Evolutionary conservation across 2,888 invertebrate species (phyloP), one percentile per base, ranked within the genome.

Genomic region (Drosophila seclusa): DNA sequence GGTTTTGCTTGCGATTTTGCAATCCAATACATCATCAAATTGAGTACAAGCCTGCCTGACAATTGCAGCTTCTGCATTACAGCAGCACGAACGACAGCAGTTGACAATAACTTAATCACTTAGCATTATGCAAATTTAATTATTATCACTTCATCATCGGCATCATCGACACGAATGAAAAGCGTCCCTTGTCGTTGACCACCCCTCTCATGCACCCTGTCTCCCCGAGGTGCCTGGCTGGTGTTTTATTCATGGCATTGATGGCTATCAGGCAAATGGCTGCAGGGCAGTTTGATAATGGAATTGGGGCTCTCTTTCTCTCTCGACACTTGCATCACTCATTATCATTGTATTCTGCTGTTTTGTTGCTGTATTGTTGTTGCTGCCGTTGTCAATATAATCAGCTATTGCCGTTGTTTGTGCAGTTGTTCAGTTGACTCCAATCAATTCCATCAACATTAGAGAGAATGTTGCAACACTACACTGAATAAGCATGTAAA

Each of bases 101-200:
- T 61, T 78, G 89, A 78, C 90, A 82, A 86, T 89, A 87, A 87
- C 83, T 89, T 89, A 87, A 87, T 87, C 89, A 87, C 89, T 87
- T 87, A 89, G 78, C 85, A 89, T 87, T 87, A 87, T 89, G 87
- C 89, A 87, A 87, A 87, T 89, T 89, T 87, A 87, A 87, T 87
- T 87, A 89, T 89, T 87, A 89, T 87, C 89, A 87, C 87, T 89
- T 87, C 89, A 87, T 89, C 85, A 78, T 89, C 85, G 74, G 71
- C 76, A 72, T 74, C 73, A 69, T 83, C 79, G 71, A 68, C 72
- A 78, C 75, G 69, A 76, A 68, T 73, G 74, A 77, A 74, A 71
- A 68, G 63, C 63, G 61, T 65, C 40, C 45, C 45, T 16, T 45
- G 45, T 16, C 45, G 24, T 16, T 16, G 45, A 45, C 45, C 7